Percentiles rank a stretch among this genome's conserved stretches.
Evolutionary conservation across 2,797 vertebrate genomes (phyloP).

Genomic region (Semotilus atromaculatus): DNA sequence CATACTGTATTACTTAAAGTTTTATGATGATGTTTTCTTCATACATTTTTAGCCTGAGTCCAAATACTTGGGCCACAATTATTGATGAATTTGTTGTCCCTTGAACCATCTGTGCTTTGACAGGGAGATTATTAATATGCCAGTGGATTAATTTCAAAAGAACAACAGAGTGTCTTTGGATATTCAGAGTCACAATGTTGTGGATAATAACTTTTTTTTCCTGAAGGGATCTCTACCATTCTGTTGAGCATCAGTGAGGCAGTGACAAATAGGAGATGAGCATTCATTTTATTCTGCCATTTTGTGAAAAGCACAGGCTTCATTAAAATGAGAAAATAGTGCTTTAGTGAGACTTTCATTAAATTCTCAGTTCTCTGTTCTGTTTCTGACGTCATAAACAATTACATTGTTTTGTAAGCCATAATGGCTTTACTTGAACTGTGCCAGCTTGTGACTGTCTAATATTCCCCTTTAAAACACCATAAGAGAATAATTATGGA

Average conservation of each 20-base stretch:
- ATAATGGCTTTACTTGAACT: background rate
- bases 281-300: background rate
- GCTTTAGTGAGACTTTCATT: slow-evolving; percentile 1
- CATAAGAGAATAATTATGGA: slow-evolving; percentile 30
- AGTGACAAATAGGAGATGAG: background rate
- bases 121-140: slow-evolving; percentile 29
- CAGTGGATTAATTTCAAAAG: slow-evolving; percentile 36
- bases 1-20: background rate
- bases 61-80: background rate
- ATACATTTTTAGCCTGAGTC: background rate
- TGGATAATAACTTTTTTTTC: slow-evolving; percentile 10
- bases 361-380: background rate
- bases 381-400: slow-evolving; percentile 10
- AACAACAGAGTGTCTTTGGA: slow-evolving; percentile 40
- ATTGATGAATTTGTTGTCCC: background rate
- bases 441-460: slow-evolving; percentile 20
- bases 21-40: background rate
- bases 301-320: background rate
- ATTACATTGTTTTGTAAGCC: slow-evolving; percentile 29
- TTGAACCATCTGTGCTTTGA: background rate
- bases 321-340: background rate
- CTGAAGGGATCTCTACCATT: background rate
- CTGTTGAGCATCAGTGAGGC: background rate
- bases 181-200: slow-evolving; percentile 19
- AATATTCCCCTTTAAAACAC: slow-evolving; percentile 21